A percentile compares a stretch with the other conserved stretches of the same genome.
phyloP scores from a whole-genome alignment of 2,113 vertebrate species.

The Ursus arctos region DNA sequence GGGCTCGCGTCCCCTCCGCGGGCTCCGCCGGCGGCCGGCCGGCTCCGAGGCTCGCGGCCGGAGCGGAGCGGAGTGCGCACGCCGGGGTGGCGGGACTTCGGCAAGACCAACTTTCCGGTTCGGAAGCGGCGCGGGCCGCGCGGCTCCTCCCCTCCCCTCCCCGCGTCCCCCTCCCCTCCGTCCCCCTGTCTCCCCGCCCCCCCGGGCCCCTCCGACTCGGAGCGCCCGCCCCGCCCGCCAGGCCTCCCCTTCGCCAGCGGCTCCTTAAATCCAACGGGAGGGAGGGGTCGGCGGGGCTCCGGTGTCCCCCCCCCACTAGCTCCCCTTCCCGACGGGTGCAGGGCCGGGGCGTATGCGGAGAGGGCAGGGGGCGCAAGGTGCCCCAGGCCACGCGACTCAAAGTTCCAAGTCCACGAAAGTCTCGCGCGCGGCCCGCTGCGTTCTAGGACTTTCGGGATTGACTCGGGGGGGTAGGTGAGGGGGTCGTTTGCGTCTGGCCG shows the following conservation, averaged over 20 bases:
- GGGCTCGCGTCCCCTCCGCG: background rate
- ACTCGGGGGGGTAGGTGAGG: conserved; percentile 27
- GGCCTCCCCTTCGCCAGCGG: conserved; percentile 4
- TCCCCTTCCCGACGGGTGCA: background rate
- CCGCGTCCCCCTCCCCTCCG: conserved; percentile 79
- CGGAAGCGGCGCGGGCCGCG: conserved; percentile 85
- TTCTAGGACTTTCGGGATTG: background rate
- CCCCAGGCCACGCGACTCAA: background rate
- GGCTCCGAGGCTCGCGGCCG: conserved; percentile 61
- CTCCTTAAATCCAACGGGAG: conserved; percentile 7
- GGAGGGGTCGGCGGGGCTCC: conserved; percentile 42
- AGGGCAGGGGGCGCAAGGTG: background rate
- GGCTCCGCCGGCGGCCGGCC: background rate
- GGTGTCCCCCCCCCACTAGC: background rate
- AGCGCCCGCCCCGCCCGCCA: conserved; percentile 61
- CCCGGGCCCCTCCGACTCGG: background rate
- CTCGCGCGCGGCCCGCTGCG: background rate
- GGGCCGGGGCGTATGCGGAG: background rate
- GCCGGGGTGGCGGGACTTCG: conserved; percentile 83
- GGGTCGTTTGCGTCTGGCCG: background rate
- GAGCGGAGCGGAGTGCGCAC: conserved; percentile 73
- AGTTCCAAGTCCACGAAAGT: conserved; percentile 70
- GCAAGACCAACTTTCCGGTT: conserved; percentile 90
- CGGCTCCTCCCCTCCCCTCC: conserved; percentile 83
- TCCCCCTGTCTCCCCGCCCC: conserved; percentile 55